A percentile compares a stretch with the other conserved stretches of the same genome.
Evolutionary conservation across 2,888 invertebrate genomes (phyloP).

Genomic region (Lepidocyrtinus sp.): DNA sequence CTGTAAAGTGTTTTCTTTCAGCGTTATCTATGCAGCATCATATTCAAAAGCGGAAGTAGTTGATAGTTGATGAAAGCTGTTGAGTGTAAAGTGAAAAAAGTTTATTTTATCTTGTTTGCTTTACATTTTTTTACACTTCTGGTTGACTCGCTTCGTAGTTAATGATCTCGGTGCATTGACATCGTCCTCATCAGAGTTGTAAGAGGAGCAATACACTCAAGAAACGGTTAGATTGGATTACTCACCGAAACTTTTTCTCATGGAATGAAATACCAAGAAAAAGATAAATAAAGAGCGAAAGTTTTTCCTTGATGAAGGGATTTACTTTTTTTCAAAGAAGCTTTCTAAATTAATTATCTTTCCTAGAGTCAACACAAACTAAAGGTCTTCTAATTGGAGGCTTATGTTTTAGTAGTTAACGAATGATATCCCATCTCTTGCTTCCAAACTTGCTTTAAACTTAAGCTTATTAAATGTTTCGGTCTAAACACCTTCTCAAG

Average conservation of each 20-base stretch:
- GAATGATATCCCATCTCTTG: neutral
- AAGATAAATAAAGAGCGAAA: neutral
- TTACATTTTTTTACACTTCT: too few species aligned
- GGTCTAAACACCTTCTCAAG: neutral
- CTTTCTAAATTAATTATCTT: constrained; percentile 3
- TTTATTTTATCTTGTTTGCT: neutral
- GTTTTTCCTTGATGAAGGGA: neutral
- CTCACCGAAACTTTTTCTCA: too few species aligned
- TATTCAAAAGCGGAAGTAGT: constrained; percentile 9
- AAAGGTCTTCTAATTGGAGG: constrained; percentile 1
- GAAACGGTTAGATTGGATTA: too few species aligned
- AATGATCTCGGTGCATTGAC: constrained; percentile 9
- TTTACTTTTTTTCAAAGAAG: neutral
- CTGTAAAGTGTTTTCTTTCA: too few species aligned
- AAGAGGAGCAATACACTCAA: too few species aligned
- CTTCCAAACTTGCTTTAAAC: neutral
- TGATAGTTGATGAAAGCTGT: constrained; percentile 13
- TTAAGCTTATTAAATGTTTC: constrained; percentile 4
- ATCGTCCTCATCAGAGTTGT: too few species aligned
- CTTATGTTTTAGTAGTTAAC: neutral
- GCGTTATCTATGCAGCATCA: too few species aligned
- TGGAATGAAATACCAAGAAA: neutral
- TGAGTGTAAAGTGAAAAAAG: neutral
- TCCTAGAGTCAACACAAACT: too few species aligned
- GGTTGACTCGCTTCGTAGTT: too few species aligned